Evolutionary conservation across 2,888 invertebrate genomes (phyloP), one percentile per base, ranked within the genome.

Genomic region (Chesias legatella): DNA sequence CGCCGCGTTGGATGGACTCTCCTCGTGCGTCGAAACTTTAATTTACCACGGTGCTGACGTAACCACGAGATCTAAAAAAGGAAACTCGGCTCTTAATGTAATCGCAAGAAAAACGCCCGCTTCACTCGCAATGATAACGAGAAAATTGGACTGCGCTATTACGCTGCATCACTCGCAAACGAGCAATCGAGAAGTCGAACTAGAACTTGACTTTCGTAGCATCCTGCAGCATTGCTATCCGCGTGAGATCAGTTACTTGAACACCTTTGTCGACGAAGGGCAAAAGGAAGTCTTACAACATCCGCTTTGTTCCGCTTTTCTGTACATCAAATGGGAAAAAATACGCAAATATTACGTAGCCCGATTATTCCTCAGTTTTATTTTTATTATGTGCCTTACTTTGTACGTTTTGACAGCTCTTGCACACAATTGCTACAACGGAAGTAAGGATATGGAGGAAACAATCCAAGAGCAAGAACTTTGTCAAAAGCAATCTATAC

Each of bases 261-360:
- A 95, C 56, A 95, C 95, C 0, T 94, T 96, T 53, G 94, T 96
- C 0, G 95, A 95, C 56, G 95, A 95, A 74, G 95, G 96, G 0
- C 96, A 96, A 67, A 96, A 96, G 64, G 94, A 95, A 71, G 94
- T 96, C 24, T 77, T 96, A 1, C 90, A 95, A 35, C 96, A 96
- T 82, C 96, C 96, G 0, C 79, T 96, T 3, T 96, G 96, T 71
- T 95, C 96, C 6, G 95, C 96, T 0, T 96, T 96, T 67, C 85
- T 96, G 0, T 93, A 95, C 67, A 91, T 96, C 34, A 96, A 96
- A 71, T 96, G 96, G 96, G 94, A 95, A 61, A 95, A 96, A 74
- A 95, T 96, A 53, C 90, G 95, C 17, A 95, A 95, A 79, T 96
- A 95, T 67, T 96, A 96, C 65, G 92, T 95, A 7, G 94, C 93